Base-by-base conservation (phyloP, 1,140 invertebrate species). In the Lordiphosa mommai region DNA sequence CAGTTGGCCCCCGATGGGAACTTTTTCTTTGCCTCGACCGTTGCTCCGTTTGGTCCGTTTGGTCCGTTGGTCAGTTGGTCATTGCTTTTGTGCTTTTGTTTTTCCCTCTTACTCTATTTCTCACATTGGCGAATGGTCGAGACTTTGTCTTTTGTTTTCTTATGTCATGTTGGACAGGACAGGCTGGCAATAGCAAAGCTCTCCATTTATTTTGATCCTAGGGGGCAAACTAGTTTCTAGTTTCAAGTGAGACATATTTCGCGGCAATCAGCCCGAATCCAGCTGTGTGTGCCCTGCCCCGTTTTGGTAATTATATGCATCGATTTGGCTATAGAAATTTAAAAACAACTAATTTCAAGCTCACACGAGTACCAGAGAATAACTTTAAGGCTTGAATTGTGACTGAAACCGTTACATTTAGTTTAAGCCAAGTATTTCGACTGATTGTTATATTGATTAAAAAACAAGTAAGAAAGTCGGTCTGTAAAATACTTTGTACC, bases 161-260 rank as follows among this genome's bases (percentile, higher is more conserved):
- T 61, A 64, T 64, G 61, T 64, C 61, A 64, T 64, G 61, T 64
- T 32, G 57, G 57, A 64, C 61, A 64, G 16, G 40, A 44, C 43
- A 44, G 29, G 13, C 3, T 23, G 20, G 20, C 20, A 23, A 6
- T 23, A 29, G 12, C 16, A 60, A 60, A 60, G 57, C 52, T 56
- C 58, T 61, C 12, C 16, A 30, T n/a, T n/a, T 29, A 23, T 49
- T 32, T 30, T n/a, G 46, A 10, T 34, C 30, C 13, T 30, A 13
- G 8, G 16, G 56, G 37, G 32, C 40, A 64, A 64, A 64, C 61
- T 61, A 20, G 61, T 64, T 64, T 20, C 10, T 8, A 1, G 27
- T 7, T 30, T 50, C 43, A 59, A 61, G 56, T 50, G 43, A 59
- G 56, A 49, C 34, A 50, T 50, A 43, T 60, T 60, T 61, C 43